Evolutionary conservation across 2,888 invertebrate genomes (phyloP).

Genomic region (Eurytoma californica): DNA sequence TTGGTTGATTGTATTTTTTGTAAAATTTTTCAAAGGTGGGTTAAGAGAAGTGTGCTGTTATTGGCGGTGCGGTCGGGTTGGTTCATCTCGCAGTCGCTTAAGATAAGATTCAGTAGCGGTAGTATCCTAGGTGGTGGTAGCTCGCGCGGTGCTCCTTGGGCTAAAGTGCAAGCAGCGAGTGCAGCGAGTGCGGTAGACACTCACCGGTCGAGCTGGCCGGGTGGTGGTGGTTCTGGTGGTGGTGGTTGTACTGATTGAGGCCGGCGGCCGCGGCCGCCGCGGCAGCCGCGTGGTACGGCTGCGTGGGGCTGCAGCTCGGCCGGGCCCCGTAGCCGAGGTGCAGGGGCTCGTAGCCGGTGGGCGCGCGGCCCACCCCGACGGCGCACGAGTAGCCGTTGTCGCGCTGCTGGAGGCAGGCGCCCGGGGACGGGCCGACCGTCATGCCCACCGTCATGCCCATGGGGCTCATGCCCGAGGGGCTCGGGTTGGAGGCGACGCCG

Average conservation of each 20-base stretch:
- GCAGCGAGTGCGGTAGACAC: constrained; percentile 76
- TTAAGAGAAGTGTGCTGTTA: no score
- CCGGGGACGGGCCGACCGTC: constrained; percentile 76
- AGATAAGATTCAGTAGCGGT: constrained; percentile 46
- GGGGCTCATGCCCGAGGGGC: constrained; percentile 68
- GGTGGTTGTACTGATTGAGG: constrained; percentile 72
- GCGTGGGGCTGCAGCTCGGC: constrained; percentile 82
- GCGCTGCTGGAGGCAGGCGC: constrained; percentile 78
- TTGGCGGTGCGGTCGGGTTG: no score
- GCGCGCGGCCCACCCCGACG: constrained; percentile 75
- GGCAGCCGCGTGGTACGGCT: constrained; percentile 79
- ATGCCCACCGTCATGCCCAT: constrained; percentile 75
- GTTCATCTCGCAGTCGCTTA: no score
- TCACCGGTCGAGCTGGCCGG: constrained; percentile 75
- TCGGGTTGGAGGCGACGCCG: constrained; percentile 60
- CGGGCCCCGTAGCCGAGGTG: constrained; percentile 78
- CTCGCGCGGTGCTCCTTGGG: constrained; percentile 62
- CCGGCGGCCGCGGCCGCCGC: constrained; percentile 77
- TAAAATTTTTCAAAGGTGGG: no score
- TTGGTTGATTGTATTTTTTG: background rate
- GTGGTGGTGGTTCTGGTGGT: constrained; percentile 63
- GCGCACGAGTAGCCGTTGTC: constrained; percentile 78
- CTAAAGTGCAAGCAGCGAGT: constrained; percentile 75
- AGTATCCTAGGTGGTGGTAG: constrained; percentile 56
- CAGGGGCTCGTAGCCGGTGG: constrained; percentile 78